Conservation (phyloP, 2,113 vertebrate genomes). For the Brachirus orientalis region DNA sequence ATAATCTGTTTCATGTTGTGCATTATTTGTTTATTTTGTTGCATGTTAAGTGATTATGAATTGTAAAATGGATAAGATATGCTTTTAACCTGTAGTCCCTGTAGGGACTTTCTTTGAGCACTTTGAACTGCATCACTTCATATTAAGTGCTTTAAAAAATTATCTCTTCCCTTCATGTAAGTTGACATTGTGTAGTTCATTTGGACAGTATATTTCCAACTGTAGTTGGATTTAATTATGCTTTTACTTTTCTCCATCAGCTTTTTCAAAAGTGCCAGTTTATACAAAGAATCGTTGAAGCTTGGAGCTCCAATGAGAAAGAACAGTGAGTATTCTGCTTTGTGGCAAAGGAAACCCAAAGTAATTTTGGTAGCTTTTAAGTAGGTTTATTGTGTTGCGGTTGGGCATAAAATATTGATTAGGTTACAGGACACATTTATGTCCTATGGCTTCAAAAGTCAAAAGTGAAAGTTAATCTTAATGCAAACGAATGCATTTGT, state of each 20-base stretch:
- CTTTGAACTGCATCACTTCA: too few relatives aligned
- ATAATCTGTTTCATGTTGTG: background rate
- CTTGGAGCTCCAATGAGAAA: slow-evolving; percentile 96
- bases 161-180: too few relatives aligned
- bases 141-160: too few relatives aligned
- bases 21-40: background rate
- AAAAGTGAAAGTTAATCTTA: background rate
- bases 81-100: too few relatives aligned
- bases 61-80: too few relatives aligned
- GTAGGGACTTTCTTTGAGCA: too few relatives aligned
- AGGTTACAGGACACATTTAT: background rate
- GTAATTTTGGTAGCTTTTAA: too few relatives aligned
- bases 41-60: too few relatives aligned
- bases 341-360: too few relatives aligned
- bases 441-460: background rate
- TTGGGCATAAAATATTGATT: background rate
- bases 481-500: background rate
- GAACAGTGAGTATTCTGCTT: slow-evolving; percentile 92
- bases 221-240: background rate
- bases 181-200: too few relatives aligned
- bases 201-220: background rate
- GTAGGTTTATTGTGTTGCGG: too few relatives aligned
- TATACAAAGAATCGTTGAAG: slow-evolving; percentile 95
- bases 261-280: slow-evolving; percentile 97
- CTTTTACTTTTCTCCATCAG: slow-evolving; percentile 67